Evolutionary conservation across 1,140 invertebrate genomes (phyloP), one percentile per base, ranked within the genome.

Genomic region (Apis laboriosa): DNA sequence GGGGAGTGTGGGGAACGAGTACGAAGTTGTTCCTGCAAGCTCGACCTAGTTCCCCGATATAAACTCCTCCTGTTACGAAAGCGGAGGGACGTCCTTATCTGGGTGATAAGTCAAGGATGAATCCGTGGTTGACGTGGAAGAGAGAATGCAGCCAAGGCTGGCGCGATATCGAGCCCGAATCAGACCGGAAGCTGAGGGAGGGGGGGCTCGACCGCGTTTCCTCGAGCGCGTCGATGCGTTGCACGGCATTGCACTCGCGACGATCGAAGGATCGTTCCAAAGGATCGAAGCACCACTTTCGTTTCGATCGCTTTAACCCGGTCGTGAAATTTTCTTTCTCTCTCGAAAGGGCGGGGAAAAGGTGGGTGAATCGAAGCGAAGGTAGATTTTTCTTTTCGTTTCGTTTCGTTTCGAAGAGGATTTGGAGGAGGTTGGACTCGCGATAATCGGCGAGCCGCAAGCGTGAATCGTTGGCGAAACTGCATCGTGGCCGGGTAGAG

Each of bases 241-340:
- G 92, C 91, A 92, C 83, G 90, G 92, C 81, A 93, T 92, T 90
- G 91, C 92, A 92, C 92, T 92, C 86, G 24, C 24, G 0, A 24
- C 24, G 24, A 24, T 0, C 24, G 24, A 24, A 24, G 24, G 24
- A 24, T 24, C 24, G 24, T 24, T 24, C 24, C 24, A n/a, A n/a
- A n/a, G n/a, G n/a, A n/a, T n/a, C n/a, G n/a, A n/a, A n/a, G n/a
- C n/a, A n/a, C n/a, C 24, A 24, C 24, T 24, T 24, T 24, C 24
- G 24, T 24, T 24, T 24, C 24, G 24, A 24, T 24, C 86, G 88
- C 89, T 92, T 43, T 0, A 43, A 43, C 4, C 4, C 2, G 34
- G 5, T 43, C 4, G 34, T 7, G 34, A 43, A 43, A 43, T 43
- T 43, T 4, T 3, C 34, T 34, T 34, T 34, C 34, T 34, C 34